phyloP scores from a whole-genome alignment of 2,113 vertebrate species.

The Rhinoderma darwinii region DNA sequence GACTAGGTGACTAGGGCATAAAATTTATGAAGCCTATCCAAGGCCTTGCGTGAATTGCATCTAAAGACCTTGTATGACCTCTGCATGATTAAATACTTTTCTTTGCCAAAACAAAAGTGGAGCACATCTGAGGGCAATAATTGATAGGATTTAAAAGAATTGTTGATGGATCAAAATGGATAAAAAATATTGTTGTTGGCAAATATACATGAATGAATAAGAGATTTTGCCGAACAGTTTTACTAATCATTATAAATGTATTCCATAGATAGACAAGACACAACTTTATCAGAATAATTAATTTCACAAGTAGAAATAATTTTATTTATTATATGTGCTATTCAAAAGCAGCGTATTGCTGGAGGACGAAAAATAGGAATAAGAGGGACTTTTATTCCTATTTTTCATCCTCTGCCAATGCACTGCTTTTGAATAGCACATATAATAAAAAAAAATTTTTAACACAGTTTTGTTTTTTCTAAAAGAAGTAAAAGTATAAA shows the following conservation, averaged over 20 bases:
- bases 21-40: background rate
- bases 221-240: background rate
- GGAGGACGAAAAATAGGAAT: no score
- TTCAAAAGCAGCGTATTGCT: no score
- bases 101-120: background rate
- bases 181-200: background rate
- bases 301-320: background rate
- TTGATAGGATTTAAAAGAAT: background rate
- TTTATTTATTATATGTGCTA: background rate
- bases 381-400: no score
- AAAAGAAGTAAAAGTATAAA: no score
- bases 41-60: background rate
- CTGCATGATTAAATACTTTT: background rate
- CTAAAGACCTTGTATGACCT: background rate
- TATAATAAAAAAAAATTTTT: background rate
- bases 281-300: background rate
- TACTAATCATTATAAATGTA: background rate
- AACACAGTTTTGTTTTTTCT: no score
- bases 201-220: background rate
- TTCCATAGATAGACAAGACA: background rate
- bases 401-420: no score
- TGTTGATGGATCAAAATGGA: background rate
- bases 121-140: background rate
- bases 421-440: background rate
- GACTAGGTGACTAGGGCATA: no score